phyloP scores from a whole-genome alignment of 2,888 invertebrate species.

The Keiferia lycopersicella region DNA sequence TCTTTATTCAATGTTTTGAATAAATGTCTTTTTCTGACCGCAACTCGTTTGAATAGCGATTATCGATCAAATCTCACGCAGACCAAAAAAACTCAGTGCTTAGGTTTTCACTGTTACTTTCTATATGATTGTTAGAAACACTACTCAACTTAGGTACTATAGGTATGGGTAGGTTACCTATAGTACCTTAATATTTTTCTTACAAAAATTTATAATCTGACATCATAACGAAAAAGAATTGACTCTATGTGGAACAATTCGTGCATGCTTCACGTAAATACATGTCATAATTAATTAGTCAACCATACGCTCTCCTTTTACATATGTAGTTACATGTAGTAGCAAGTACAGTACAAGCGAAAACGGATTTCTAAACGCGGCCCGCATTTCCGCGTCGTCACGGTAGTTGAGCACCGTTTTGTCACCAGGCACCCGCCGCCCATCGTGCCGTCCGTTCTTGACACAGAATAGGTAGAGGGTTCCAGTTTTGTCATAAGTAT shows the following conservation, averaged over 20 bases:
- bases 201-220: no score
- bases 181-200: no score
- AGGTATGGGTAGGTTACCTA: no score
- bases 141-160: no score
- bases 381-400: constrained; percentile 57
- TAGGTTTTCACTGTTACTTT: neutral
- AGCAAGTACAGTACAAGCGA: constrained; percentile 29
- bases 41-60: constrained; percentile 45
- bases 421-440: constrained; percentile 36
- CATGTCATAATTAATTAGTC: constrained; percentile 2
- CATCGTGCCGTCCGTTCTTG: constrained; percentile 10
- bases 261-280: no score
- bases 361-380: constrained; percentile 55
- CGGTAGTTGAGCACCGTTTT: constrained; percentile 44
- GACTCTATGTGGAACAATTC: no score
- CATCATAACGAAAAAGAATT: no score
- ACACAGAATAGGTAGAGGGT: neutral
- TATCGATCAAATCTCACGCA: constrained; percentile 35
- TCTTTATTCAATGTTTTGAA: constrained; percentile 37
- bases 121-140: neutral
- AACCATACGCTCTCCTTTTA: neutral
- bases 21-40: constrained; percentile 53
- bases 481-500: neutral
- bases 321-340: neutral
- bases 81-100: neutral